These are phyloP conservation scores for Drosophila arawakana DNA, from an alignment of 1,140 invertebrate species.

Conservation along the genomic window DNA sequence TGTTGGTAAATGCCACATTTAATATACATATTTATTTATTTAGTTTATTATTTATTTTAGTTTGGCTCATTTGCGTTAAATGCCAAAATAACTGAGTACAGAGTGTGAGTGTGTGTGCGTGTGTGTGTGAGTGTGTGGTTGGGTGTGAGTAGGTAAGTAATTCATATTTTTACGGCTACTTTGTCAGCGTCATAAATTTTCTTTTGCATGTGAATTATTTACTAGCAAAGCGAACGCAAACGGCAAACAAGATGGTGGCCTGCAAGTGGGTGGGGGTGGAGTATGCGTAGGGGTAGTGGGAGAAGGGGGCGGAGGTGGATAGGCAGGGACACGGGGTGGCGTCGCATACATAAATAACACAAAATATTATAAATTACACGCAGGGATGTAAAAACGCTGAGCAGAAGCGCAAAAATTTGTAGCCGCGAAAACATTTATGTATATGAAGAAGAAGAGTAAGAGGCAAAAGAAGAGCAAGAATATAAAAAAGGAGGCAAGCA, in stretches of 20 bases:
- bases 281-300: no score
- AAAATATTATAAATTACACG: slow-evolving; percentile 82
- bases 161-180: slow-evolving; percentile 80
- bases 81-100: slow-evolving; percentile 51
- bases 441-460: slow-evolving; percentile 73
- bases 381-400: slow-evolving; percentile 62
- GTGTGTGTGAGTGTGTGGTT: slow-evolving; percentile 3
- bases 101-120: not conserved
- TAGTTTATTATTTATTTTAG: slow-evolving; percentile 19
- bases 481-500: slow-evolving; percentile 68
- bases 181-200: slow-evolving; percentile 81
- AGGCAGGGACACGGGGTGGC: slow-evolving; percentile 11
- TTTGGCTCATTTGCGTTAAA: slow-evolving; percentile 52
- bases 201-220: slow-evolving; percentile 78
- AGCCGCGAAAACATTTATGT: slow-evolving; percentile 78
- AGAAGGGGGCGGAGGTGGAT: no score
- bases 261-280: not conserved
- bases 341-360: slow-evolving; percentile 75
- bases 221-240: slow-evolving; percentile 60
- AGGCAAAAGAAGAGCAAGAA: no score
- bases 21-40: slow-evolving; percentile 13
- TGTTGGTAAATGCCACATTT: slow-evolving; percentile 15
- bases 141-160: slow-evolving; percentile 52
- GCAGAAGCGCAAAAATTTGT: slow-evolving; percentile 66
- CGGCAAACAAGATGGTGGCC: slow-evolving; percentile 27